Base-by-base conservation (phyloP, 2,888 invertebrate genomes). In the Hemithea aestivaria region DNA sequence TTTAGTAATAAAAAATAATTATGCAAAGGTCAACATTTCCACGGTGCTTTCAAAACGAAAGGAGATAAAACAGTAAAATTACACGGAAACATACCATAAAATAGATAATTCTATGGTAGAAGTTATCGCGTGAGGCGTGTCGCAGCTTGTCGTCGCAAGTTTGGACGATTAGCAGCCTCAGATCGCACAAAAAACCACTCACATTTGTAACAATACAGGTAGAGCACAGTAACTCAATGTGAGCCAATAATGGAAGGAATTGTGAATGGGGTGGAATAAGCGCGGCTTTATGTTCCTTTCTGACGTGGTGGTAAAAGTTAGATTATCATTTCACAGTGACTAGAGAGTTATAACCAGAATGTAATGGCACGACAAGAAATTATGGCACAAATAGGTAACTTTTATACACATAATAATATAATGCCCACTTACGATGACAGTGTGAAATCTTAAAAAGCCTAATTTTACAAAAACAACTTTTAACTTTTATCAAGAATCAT, bases 121-220 rank as follows among this genome's bases (percentile, higher is more conserved):
- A 37, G 48, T 43, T 38, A 57, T 59, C 54, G 54, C 56, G 53
- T 61, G 55, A 68, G 63, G 69, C 81, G 62, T 69, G 81, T 80
- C 65, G 49, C 53, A 51, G 63, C 81, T 58, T 78, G 83, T 83
- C 80, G 72, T 69, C 67, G 73, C 83, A 79, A 70, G 74, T 68
- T 57, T 51, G 45, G 53, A 52, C 76, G 68, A 74, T 74, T 73
- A 73, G 63, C 71, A 58, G 42, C 54, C 52, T 54, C 41, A 52
- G 58, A 40, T 40, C 35, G 45, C 52, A 55, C 51, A 69, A 68
- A 75, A 73, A 74, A 67, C 48, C 47, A 30, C 27, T 35, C 43
- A 21, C 8, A 33, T 10, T 40, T 28, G 7, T 16, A n/a, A 35
- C 28, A 8, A 31, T 16, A 29, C 8, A 20, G 8, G 5, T 21